phyloP scores from a whole-genome alignment of 2,888 invertebrate species.

The Eretmocerus hayati region DNA sequence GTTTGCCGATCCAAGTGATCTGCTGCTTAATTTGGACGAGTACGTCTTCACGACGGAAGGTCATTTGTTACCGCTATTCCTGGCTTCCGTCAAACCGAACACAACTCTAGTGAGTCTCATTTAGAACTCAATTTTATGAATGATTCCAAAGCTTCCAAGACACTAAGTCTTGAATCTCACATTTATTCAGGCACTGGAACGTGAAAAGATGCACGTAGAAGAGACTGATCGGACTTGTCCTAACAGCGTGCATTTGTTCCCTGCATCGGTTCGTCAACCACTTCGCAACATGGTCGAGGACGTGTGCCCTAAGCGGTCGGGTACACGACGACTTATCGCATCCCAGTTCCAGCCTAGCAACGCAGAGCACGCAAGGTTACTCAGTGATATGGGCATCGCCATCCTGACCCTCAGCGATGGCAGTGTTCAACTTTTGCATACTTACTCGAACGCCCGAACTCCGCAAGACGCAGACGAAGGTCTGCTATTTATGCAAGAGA shows the following conservation, averaged over 20 bases:
- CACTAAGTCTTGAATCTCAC: background rate
- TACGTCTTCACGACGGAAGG: slow-evolving; percentile 92
- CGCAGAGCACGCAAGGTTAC: slow-evolving; percentile 76
- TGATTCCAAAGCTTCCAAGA: too few relatives aligned
- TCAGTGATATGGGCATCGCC: slow-evolving; percentile 92
- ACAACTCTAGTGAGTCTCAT: slow-evolving; percentile 43
- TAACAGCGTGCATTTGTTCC: slow-evolving; percentile 74
- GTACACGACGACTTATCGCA: slow-evolving; percentile 59
- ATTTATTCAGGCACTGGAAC: slow-evolving; percentile 35
- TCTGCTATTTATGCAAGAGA: slow-evolving; percentile 91
- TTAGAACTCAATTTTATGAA: slow-evolving; percentile 24
- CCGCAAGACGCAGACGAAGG: slow-evolving; percentile 87
- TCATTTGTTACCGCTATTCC: slow-evolving; percentile 83
- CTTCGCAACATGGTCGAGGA: slow-evolving; percentile 79
- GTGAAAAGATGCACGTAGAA: slow-evolving; percentile 49
- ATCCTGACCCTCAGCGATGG: slow-evolving; percentile 85
- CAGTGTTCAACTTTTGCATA: slow-evolving; percentile 84
- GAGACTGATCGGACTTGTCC: slow-evolving; percentile 74
- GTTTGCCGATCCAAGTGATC: slow-evolving; percentile 81
- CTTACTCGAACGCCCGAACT: slow-evolving; percentile 76
- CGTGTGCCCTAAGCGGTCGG: slow-evolving; percentile 61
- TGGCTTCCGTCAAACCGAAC: slow-evolving; percentile 61
- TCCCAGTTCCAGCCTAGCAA: slow-evolving; percentile 74
- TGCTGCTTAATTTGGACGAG: slow-evolving; percentile 74
- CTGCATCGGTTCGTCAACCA: slow-evolving; percentile 76